Conservation (phyloP, 2,797 vertebrate species). For the Sarcophilus harrisii region DNA sequence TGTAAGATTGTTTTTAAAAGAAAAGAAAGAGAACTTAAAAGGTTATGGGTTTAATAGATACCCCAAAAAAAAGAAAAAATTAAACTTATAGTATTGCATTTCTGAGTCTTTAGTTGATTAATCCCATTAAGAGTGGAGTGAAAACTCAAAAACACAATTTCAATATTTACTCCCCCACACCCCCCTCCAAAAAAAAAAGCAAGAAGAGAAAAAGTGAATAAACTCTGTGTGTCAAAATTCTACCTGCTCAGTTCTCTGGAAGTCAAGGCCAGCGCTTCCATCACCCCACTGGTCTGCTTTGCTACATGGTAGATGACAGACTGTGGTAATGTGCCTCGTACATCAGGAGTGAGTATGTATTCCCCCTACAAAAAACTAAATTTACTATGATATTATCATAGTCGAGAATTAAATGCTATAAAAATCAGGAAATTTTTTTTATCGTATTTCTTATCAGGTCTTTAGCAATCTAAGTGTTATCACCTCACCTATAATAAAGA, state of each 20-base stretch:
- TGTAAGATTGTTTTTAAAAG: background rate
- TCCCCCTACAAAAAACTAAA: conserved; percentile 67
- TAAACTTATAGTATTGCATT: conserved; percentile 24
- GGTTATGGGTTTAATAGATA: background rate
- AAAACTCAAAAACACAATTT: conserved; percentile 47
- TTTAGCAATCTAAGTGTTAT: background rate
- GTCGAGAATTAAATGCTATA: conserved; percentile 54
- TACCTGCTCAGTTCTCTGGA: conserved; percentile 52
- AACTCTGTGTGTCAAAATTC: conserved; percentile 29
- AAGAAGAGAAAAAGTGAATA: conserved; percentile 17
- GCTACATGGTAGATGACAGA: conserved; percentile 50
- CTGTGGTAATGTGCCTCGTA: conserved; percentile 50
- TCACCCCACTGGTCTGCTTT: conserved; percentile 38
- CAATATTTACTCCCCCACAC: background rate
- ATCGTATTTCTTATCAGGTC: background rate
- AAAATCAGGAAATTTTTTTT: conserved; percentile 12
- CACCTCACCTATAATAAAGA: background rate
- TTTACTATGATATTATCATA: conserved; percentile 54
- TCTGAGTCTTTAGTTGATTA: conserved; percentile 34
- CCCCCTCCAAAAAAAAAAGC: background rate
- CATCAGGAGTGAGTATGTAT: conserved; percentile 53
- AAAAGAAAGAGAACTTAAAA: conserved; percentile 35
- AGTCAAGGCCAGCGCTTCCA: conserved; percentile 49
- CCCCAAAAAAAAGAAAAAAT: conserved; percentile 21
- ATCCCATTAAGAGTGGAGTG: conserved; percentile 11